Conservation (phyloP, 64 coral and sea anemone genomes). For the Porites australiensis region DNA sequence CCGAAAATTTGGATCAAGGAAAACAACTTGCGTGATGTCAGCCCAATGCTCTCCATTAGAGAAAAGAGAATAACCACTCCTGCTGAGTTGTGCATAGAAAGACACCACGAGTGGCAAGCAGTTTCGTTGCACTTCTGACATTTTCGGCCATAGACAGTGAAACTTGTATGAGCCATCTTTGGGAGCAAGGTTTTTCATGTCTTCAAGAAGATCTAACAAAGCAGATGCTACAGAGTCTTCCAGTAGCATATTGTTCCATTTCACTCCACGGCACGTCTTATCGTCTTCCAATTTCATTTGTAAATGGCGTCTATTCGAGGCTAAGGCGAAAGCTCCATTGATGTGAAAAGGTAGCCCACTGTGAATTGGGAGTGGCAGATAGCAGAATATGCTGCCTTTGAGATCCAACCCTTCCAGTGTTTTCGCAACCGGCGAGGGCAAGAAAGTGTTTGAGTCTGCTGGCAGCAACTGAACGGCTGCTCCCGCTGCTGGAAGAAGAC, state of each 20-base stretch:
- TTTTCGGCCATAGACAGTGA: slow-evolving; percentile 81
- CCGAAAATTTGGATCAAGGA: slow-evolving; percentile 65
- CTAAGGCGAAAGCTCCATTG: slow-evolving; percentile 78
- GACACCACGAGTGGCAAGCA: slow-evolving; percentile 36
- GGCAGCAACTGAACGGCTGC: slow-evolving; percentile 47
- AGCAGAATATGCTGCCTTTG: slow-evolving; percentile 73
- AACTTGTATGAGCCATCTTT: slow-evolving; percentile 37
- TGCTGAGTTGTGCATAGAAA: slow-evolving; percentile 58
- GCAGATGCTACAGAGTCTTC: slow-evolving; percentile 67
- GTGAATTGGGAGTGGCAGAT: slow-evolving; percentile 74
- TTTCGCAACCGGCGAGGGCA: slow-evolving; percentile 8
- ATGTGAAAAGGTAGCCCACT: slow-evolving; percentile 82
- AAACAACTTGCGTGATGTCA: slow-evolving; percentile 25
- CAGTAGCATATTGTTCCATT: slow-evolving; percentile 87
- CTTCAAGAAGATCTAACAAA: slow-evolving; percentile 65
- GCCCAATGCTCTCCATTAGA: slow-evolving; percentile 63
- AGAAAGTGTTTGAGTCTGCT: not conserved
- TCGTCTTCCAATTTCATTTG: slow-evolving; percentile 71
- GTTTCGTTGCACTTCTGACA: slow-evolving; percentile 3
- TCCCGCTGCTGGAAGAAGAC: slow-evolving; percentile 58
- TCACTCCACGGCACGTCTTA: slow-evolving; percentile 59
- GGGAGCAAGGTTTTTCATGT: not conserved
- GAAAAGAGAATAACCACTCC: slow-evolving; percentile 24
- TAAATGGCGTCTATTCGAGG: slow-evolving; percentile 63
- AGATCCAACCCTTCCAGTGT: not conserved